phyloP scores from a whole-genome alignment of 2,888 invertebrate species.

The Enchytraeus crypticus region DNA sequence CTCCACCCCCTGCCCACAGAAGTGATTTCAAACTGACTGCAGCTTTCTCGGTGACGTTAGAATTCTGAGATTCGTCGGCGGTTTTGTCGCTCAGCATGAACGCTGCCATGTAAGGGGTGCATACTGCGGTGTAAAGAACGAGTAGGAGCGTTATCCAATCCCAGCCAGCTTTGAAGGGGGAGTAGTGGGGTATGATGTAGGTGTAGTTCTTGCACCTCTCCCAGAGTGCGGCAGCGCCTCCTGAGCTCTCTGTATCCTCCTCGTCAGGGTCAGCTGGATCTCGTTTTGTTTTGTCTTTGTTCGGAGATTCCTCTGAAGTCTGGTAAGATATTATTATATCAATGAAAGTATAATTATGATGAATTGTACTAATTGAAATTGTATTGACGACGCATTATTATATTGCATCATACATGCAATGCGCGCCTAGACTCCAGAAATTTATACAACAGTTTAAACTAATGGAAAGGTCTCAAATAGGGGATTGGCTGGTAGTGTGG shows the following conservation, averaged over 20 bases:
- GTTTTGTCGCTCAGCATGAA: constrained; percentile 46
- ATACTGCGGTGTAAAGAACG: constrained; percentile 48
- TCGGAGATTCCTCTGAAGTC: constrained; percentile 3
- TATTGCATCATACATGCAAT: too few species aligned
- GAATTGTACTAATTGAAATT: too few species aligned
- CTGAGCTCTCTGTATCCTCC: too few species aligned
- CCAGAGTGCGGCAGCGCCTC: neutral
- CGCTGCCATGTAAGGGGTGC: constrained; percentile 46
- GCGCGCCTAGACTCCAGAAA: too few species aligned
- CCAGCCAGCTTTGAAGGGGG: constrained; percentile 50
- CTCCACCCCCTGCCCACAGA: neutral
- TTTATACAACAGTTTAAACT: too few species aligned
- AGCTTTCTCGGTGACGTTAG: constrained; percentile 28
- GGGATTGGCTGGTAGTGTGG: too few species aligned
- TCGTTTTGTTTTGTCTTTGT: neutral
- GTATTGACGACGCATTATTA: too few species aligned
- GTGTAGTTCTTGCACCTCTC: constrained; percentile 27
- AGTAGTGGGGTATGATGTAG: constrained; percentile 48
- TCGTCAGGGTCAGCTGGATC: too few species aligned
- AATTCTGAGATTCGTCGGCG: constrained; percentile 35
- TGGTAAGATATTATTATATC: too few species aligned
- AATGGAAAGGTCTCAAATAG: too few species aligned
- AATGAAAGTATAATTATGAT: too few species aligned
- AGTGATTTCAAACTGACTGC: neutral
- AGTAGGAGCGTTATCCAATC: constrained; percentile 48